Conservation (phyloP, 2,888 invertebrate genomes). For the Timandra comae region DNA sequence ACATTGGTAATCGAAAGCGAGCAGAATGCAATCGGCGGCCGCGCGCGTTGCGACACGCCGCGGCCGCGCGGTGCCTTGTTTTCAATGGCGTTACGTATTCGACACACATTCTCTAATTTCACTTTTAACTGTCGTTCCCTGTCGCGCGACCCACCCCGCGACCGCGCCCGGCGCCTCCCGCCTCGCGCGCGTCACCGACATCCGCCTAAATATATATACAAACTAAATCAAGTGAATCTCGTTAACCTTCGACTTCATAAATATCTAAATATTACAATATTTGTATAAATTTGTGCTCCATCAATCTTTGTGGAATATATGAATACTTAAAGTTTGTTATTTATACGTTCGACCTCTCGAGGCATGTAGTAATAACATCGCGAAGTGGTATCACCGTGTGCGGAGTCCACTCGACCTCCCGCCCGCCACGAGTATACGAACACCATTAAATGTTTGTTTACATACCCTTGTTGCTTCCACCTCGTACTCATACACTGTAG, state of each 20-base stretch:
- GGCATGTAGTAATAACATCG: too few species aligned
- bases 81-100: conserved; percentile 18
- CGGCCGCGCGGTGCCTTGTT: background rate
- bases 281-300: too few species aligned
- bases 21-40: conserved; percentile 1
- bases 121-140: conserved; percentile 24
- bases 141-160: background rate
- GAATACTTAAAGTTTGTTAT: too few species aligned
- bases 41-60: conserved; percentile 5
- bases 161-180: background rate
- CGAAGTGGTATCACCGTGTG: too few species aligned
- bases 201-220: conserved; percentile 2
- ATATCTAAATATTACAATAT: too few species aligned
- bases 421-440: too few species aligned
- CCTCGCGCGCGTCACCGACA: background rate
- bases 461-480: too few species aligned
- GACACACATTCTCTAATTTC: conserved; percentile 27
- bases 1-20: conserved; percentile 20
- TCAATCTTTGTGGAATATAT: too few species aligned
- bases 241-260: background rate
- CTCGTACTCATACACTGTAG: too few species aligned
- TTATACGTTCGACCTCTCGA: too few species aligned
- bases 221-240: background rate
- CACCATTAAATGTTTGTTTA: too few species aligned
- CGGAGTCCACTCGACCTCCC: too few species aligned